A percentile compares a stretch with the other conserved stretches of the same genome.
Conservation (phyloP, 2,113 vertebrate genomes). For the Gopherus flavomarginatus region DNA sequence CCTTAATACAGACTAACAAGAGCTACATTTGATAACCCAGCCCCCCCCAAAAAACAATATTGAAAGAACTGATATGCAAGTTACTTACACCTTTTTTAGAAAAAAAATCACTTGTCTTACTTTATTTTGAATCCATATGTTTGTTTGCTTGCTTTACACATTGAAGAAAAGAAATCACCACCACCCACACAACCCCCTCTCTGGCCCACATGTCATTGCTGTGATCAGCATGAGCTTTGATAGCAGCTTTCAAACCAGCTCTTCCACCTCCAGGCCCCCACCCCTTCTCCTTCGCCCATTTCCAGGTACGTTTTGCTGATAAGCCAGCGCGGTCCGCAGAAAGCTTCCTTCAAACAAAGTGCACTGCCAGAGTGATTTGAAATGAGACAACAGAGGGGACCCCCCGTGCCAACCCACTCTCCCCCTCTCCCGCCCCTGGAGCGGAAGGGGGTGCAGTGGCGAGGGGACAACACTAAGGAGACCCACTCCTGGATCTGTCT, state of each 20-base stretch:
- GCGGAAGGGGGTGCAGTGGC: neutral
- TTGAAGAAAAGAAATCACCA: neutral
- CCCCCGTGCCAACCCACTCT: neutral
- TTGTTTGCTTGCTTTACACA: slow-evolving; percentile 36
- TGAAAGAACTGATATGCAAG: slow-evolving; percentile 56
- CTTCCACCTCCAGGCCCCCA: neutral
- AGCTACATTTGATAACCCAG: slow-evolving; percentile 71
- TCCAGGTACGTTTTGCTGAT: neutral
- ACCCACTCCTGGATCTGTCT: slow-evolving; percentile 90
- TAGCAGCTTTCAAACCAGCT: slow-evolving; percentile 45
- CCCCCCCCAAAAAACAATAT: slow-evolving; percentile 74
- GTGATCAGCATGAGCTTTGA: neutral
- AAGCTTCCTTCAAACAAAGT: slow-evolving; percentile 74
- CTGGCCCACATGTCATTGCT: neutral
- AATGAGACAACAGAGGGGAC: slow-evolving; percentile 45
- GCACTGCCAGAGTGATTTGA: slow-evolving; percentile 78
- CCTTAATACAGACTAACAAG: slow-evolving; percentile 76
- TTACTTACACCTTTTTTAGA: slow-evolving; percentile 31
- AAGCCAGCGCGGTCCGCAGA: neutral
- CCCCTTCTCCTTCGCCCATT: neutral
- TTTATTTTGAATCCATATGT: slow-evolving; percentile 27
- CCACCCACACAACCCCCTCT: neutral
- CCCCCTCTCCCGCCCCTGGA: neutral
- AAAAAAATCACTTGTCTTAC: slow-evolving; percentile 57
- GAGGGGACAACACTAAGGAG: slow-evolving; percentile 77